Evolutionary conservation across 2,797 vertebrate genomes (phyloP).

Genomic region (Avahi laniger): DNA sequence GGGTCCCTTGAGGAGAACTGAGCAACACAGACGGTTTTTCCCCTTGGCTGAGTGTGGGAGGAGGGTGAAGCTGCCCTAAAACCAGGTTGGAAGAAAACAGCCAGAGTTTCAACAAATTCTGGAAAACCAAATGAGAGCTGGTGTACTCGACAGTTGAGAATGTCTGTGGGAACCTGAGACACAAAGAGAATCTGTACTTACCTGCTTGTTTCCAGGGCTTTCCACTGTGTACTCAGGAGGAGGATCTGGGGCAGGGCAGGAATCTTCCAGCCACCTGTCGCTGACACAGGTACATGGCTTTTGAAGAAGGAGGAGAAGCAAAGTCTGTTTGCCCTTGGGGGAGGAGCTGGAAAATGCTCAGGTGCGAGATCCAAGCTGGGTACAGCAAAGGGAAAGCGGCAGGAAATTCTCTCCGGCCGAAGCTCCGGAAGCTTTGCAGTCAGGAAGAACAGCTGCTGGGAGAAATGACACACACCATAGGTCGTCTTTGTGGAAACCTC

Average conservation of each 20-base stretch:
- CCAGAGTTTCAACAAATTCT: background rate
- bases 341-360: background rate
- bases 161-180: no score
- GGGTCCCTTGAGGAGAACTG: fast-evolving
- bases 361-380: background rate
- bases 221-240: background rate
- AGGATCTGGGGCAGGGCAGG: background rate
- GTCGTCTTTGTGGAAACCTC: background rate
- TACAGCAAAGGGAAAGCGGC: background rate
- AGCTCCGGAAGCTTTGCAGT: background rate
- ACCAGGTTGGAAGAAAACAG: background rate
- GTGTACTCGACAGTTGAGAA: background rate
- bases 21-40: background rate
- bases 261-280: background rate
- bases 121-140: background rate
- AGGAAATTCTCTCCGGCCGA: background rate
- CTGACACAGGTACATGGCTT: background rate
- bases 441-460: background rate
- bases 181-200: background rate
- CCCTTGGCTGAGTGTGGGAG: fast-evolving
- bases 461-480: fast-evolving
- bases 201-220: background rate
- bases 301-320: background rate
- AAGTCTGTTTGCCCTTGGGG: no score
- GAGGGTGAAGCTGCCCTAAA: fast-evolving